A percentile compares a stretch with the other conserved stretches of the same genome.
phyloP scores from a whole-genome alignment of 2,797 vertebrate genomes.

The Artibeus lituratus region DNA sequence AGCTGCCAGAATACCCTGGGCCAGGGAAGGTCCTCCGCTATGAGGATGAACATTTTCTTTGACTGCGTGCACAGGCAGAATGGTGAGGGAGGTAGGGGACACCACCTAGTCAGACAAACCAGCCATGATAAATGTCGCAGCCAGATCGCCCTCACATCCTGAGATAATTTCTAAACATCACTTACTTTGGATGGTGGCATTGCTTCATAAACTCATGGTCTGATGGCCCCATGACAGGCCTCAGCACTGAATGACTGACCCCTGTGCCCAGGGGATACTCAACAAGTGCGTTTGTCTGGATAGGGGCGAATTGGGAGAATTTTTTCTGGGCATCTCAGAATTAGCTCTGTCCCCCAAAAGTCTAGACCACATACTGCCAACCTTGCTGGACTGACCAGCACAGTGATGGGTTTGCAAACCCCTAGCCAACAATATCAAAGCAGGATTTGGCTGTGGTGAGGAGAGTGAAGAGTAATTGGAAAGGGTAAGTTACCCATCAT shows the following conservation, averaged over 20 bases:
- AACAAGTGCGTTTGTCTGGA: background rate
- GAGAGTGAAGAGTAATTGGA: background rate
- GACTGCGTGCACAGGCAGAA: background rate
- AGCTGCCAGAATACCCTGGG: background rate
- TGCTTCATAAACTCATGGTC: background rate
- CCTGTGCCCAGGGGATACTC: background rate
- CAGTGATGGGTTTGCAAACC: background rate
- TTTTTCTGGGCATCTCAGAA: background rate
- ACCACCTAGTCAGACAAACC: background rate
- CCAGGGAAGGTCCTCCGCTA: background rate
- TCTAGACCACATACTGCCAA: background rate
- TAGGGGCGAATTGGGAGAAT: background rate
- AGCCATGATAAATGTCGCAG: background rate
- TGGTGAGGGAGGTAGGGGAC: background rate
- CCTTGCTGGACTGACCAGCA: background rate
- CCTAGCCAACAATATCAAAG: background rate
- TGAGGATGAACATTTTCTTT: background rate
- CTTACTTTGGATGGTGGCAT: background rate
- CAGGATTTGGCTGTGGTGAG: background rate
- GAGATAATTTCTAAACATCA: background rate
- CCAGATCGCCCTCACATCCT: background rate
- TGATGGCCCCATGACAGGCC: background rate
- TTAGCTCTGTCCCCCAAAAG: background rate
- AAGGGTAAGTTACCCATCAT: background rate
- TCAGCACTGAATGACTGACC: background rate